Evolutionary conservation across 2,888 invertebrate genomes (phyloP), one percentile per base, ranked within the genome.

Genomic region (Amblyteles armatorius): DNA sequence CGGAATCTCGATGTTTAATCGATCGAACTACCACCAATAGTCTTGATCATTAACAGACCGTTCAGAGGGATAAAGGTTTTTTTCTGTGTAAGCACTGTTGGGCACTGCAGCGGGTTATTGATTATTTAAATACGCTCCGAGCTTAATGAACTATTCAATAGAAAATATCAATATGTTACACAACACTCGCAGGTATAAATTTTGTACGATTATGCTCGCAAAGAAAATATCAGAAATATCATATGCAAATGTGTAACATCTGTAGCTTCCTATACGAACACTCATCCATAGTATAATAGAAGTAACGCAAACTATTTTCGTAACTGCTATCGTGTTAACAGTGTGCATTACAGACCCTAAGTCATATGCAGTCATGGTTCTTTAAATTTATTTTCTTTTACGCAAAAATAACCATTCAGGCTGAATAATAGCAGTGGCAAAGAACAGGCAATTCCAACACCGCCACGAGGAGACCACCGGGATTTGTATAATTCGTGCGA

Each of bases 401-500:
- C 9, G 3, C 52, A 44, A 65, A 65, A 36, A 72, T 19, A 65
- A 71, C 29, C 57, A 60, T 52, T 71, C 22, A 22, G n/a, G 1
- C n/a, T 26, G 11, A 26, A 65, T 52, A 72, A 40, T 22, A 5
- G 40, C 33, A 5, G 22, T 26, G 13, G 50, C 19, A 19, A 52
- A 55, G 52, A 79, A 60, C 79, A 26, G 29, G 36, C 40, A 52
- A 52, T 72, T 55, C 50, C 26, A 55, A 67, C 40, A 22, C 7
- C 26, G 9, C 19, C 26, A 6, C 50, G 65, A 19, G 65, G 36
- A 29, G 63, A 33, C 29, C 16, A 33, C 16, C 72, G 33, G 83
- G 79, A 85, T 88, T 87, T 82, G 84, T 87, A 87, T 85, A 85
- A 87, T 87, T 87, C 87, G 84, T 83, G 85, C 72, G 26, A 69